A percentile compares a stretch with the other conserved stretches of the same genome.
Evolutionary conservation across 1,140 invertebrate genomes (phyloP).

Genomic region (Macrocentrus cingulum): DNA sequence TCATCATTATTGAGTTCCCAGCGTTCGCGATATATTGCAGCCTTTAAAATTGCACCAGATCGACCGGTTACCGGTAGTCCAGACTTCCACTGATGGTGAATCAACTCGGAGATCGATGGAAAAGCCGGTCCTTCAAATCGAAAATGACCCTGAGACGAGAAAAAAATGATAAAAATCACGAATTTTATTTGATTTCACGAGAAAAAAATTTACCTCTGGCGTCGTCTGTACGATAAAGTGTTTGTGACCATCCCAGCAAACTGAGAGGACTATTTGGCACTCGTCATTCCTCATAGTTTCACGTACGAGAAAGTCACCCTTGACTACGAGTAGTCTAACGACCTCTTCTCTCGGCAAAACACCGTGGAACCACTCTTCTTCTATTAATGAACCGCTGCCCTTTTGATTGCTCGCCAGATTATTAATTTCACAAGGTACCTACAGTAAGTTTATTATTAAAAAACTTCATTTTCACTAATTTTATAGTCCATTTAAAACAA

Average conservation of each 20-base stretch:
- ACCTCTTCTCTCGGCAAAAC: slow-evolving; percentile 95
- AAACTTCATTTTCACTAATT: too few species aligned
- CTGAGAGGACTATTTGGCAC: slow-evolving; percentile 90
- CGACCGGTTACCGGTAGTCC: slow-evolving; percentile 86
- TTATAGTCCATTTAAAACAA: too few species aligned
- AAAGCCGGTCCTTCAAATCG: slow-evolving; percentile 93
- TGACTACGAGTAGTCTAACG: slow-evolving; percentile 80
- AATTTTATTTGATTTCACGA: too few species aligned
- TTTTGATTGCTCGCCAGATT: slow-evolving; percentile 48
- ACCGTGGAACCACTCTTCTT: slow-evolving; percentile 97
- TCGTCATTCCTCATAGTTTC: slow-evolving; percentile 93
- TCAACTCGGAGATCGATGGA: slow-evolving; percentile 88
- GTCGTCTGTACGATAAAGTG: slow-evolving; percentile 98
- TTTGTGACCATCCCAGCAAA: slow-evolving; percentile 93
- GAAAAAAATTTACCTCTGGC: slow-evolving; percentile 66
- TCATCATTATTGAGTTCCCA: slow-evolving; percentile 98
- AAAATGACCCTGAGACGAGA: slow-evolving; percentile 73
- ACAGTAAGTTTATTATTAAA: too few species aligned
- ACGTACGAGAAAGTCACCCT: slow-evolving; percentile 93
- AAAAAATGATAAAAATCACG: too few species aligned
- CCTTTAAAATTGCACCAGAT: slow-evolving; percentile 85
- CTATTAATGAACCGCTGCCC: slow-evolving; percentile 63
- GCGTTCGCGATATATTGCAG: slow-evolving; percentile 84
- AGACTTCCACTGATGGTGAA: slow-evolving; percentile 82
- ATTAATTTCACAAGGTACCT: slow-evolving; percentile 48